These are phyloP conservation scores for Bombyx huttoni DNA, from an alignment of 2,888 invertebrate species.

Conservation along the genomic window DNA sequence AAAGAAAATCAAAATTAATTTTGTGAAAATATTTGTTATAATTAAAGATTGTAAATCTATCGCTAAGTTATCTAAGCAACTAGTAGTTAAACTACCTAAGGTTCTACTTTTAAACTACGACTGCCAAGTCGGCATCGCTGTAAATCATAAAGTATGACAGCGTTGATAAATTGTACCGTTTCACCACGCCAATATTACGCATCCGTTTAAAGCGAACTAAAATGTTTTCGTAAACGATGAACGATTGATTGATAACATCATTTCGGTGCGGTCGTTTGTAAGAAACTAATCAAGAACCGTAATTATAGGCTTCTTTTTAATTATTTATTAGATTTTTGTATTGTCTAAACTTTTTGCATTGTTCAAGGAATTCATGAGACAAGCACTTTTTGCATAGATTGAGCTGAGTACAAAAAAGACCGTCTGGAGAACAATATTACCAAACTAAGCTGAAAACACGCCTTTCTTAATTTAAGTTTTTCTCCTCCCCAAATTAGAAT, in stretches of 20 bases:
- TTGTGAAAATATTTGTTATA: neutral
- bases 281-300: neutral
- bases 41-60: neutral
- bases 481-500: no score
- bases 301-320: neutral
- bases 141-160: constrained; percentile 38
- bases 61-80: constrained; percentile 4
- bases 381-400: no score
- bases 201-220: neutral
- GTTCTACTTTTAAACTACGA: constrained; percentile 12
- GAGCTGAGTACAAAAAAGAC: no score
- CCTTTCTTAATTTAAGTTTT: no score
- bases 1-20: neutral
- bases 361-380: neutral
- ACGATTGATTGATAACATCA: neutral
- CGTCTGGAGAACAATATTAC: no score
- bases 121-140: constrained; percentile 13
- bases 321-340: neutral
- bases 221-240: neutral
- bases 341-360: neutral
- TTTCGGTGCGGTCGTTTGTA: neutral
- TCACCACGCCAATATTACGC: constrained; percentile 17
- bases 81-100: constrained; percentile 9
- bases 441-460: no score
- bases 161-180: constrained; percentile 34